These are phyloP conservation scores for Phytoseiulus persimilis DNA, from an alignment of 2,888 invertebrate species.

Conservation along the genomic window DNA sequence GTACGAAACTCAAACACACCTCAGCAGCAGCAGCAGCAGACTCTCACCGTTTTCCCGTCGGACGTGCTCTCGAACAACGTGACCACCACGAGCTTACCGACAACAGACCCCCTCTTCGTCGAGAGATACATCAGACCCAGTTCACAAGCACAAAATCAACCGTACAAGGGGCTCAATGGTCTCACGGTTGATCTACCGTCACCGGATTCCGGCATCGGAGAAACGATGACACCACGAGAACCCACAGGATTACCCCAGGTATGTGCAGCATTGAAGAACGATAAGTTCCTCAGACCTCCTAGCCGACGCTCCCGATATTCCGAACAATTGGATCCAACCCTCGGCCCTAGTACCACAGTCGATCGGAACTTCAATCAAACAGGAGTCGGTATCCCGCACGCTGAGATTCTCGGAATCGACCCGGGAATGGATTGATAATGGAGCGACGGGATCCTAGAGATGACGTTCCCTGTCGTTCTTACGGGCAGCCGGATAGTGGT, in stretches of 20 bases:
- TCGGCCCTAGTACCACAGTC: no score
- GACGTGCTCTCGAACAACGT: slow-evolving; percentile 18
- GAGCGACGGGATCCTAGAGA: no score
- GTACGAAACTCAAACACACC: background rate
- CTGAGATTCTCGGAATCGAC: no score
- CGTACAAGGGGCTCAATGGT: slow-evolving; percentile 45
- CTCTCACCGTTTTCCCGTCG: background rate
- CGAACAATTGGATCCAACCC: no score
- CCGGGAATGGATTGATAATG: no score
- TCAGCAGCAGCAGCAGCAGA: background rate
- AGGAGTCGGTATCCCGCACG: no score
- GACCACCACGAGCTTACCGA: slow-evolving; percentile 11
- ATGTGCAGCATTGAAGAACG: slow-evolving; percentile 6
- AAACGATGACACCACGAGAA: slow-evolving; percentile 73
- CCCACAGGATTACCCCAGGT: slow-evolving; percentile 59
- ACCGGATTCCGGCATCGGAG: slow-evolving; percentile 90
- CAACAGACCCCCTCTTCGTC: slow-evolving; percentile 24
- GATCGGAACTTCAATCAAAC: no score
- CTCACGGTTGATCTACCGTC: slow-evolving; percentile 88
- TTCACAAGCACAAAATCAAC: slow-evolving; percentile 13
- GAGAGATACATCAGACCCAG: slow-evolving; percentile 31
- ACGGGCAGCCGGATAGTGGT: no score
- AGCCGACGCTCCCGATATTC: no score
- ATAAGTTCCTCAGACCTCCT: no score
- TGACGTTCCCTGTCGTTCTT: no score